These are phyloP conservation scores for Drosophila seguyi DNA, from an alignment of 1,140 invertebrate genomes.

Conservation along the genomic window DNA sequence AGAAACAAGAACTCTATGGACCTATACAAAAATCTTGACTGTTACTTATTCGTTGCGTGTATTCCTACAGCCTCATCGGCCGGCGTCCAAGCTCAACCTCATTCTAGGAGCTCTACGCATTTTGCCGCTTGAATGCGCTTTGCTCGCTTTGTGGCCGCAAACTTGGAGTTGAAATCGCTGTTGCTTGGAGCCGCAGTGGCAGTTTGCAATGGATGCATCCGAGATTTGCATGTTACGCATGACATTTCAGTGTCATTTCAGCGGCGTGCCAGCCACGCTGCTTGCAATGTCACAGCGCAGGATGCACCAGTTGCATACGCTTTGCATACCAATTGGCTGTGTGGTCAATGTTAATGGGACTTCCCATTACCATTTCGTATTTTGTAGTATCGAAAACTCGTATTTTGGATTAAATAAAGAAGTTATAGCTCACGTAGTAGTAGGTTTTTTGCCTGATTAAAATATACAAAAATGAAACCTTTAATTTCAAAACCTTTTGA, in stretches of 20 bases:
- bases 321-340: conserved; percentile 52
- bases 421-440: neutral
- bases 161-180: conserved; percentile 21
- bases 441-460: neutral
- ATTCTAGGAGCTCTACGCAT: conserved; percentile 58
- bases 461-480: neutral
- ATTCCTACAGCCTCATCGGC: conserved; percentile 5
- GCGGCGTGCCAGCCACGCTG: conserved; percentile 23
- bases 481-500: neutral
- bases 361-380: conserved; percentile 10
- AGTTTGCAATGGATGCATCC: conserved; percentile 40
- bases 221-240: conserved; percentile 75
- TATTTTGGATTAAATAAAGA: neutral
- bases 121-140: conserved; percentile 70
- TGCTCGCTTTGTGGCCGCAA: conserved; percentile 41
- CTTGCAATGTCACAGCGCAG: conserved; percentile 75
- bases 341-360: conserved; percentile 53
- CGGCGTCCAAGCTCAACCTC: conserved; percentile 18
- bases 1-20: neutral
- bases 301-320: conserved; percentile 79
- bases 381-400: neutral
- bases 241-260: conserved; percentile 74
- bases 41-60: conserved; percentile 12
- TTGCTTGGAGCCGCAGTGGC: conserved; percentile 3
- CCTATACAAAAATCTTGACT: neutral